Evolutionary conservation across 30 jellyfish, hydroid and myxozoan genomes (phyloP).

Genomic region (Cassiopea andromeda): DNA sequence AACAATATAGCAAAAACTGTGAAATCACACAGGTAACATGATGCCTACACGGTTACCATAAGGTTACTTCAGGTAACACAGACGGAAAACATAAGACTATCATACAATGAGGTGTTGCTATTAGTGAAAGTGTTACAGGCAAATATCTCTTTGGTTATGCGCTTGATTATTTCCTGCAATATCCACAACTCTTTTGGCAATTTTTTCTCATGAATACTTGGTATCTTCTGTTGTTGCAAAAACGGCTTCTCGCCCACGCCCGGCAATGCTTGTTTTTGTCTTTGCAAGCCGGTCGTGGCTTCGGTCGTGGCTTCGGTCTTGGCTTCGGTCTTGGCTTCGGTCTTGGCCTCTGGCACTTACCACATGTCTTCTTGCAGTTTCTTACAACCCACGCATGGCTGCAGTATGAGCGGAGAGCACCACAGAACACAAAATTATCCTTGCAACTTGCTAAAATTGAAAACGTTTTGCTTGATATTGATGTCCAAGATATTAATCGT

Average conservation of each 20-base stretch:
- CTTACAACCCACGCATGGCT: slow-evolving; percentile 26
- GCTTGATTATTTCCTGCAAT: slow-evolving; percentile 6
- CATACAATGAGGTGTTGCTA: too few relatives aligned
- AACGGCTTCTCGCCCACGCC: slow-evolving; percentile 40
- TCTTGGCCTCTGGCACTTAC: slow-evolving; percentile 9
- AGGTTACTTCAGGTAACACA: too few relatives aligned
- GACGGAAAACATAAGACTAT: too few relatives aligned
- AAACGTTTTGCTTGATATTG: not conserved
- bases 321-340: slow-evolving; percentile 67
- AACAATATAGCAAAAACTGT: too few relatives aligned
- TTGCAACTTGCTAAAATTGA: slow-evolving; percentile 10
- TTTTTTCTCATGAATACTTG: slow-evolving; percentile 38
- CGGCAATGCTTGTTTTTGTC: slow-evolving; percentile 27
- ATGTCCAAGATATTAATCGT: too few relatives aligned
- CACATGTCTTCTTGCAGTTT: slow-evolving; percentile 33
- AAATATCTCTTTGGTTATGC: too few relatives aligned
- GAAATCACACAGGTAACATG: too few relatives aligned
- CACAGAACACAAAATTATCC: slow-evolving; percentile 24
- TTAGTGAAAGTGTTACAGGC: too few relatives aligned
- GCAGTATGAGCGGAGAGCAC: slow-evolving; percentile 32
- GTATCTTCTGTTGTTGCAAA: slow-evolving; percentile 41
- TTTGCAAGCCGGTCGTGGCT: slow-evolving; percentile 43
- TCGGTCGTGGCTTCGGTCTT: slow-evolving; percentile 24
- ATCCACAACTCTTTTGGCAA: slow-evolving; percentile 51
- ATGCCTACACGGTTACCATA: too few relatives aligned